Base-by-base conservation (phyloP, 1,140 invertebrate species). In the Tetragnatha versicolor region DNA sequence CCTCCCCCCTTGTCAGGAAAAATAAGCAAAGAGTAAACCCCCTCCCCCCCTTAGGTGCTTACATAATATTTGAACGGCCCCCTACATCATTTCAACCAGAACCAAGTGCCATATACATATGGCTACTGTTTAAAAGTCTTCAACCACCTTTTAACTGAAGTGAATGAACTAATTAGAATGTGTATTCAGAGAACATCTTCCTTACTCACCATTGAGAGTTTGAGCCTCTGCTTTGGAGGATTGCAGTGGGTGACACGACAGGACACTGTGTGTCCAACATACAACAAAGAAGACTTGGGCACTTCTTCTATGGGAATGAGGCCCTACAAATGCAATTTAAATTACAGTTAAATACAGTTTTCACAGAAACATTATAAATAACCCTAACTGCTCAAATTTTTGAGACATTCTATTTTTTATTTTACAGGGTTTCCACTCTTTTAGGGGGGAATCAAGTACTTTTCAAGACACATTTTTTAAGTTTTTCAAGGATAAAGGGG, bases 181-280 rank as follows among this genome's bases (percentile, higher is more conserved):
- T 7, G 39, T 61, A 3, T 61, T 31, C 25, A 31, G 31, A 29
- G 12, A 61, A 31, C 7, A 35, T 10, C 1, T n/a, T 31, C 12
- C 65, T 55, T 39, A 70, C 68, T n/a, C 47, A 2, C 10, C 6
- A 70, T 20, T 5, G 68, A 70, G 1, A 70, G 33, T 17, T 55
- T 37, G 12, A 70, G 17, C 39, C n/a, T 70, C 27, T 55, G 22
- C 20, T 39, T 37, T 55, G 12, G 3, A 3, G 68, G 22, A 27
- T 70, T 25, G 39, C 49, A 70, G 7, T 12, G 22, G 27, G 39
- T 14, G 9, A 70, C 35, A 2, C 9, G 10, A n/a, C 68, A 70
- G 14, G 22, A 2, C 10, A 70, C 33, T 14, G 68, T 70, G 1
- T 70, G 68, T 3, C 68, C 68, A 0, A 55, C 27, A 47, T 25